Base-by-base conservation (phyloP, 37 sponge, comb jelly and placozoan species). In the Tethya wilhelma region DNA sequence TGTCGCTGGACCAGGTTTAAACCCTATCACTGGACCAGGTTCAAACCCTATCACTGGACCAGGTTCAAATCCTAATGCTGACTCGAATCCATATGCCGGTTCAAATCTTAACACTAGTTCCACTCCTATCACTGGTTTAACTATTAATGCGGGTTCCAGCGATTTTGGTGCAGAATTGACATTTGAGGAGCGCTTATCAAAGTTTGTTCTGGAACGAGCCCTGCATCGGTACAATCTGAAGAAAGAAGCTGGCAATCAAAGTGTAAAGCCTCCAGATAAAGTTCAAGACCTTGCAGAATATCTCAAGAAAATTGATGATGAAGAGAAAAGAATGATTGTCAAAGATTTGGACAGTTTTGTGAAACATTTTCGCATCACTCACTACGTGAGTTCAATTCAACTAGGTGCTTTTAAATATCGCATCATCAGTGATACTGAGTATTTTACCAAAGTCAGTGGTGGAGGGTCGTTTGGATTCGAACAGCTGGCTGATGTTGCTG, bases 341-440 rank as follows among this genome's bases (percentile, higher is more conserved):
- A 30, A 59, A 12, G 20, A 19, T 6, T 59, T 25, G 23, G 28
- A 38, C 12, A 33, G 58, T 19, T 85, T 85, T 69, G 73, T 85
- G 1, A 0, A 43, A 0, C 12, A 30, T 41, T 87, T 87, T 44
- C 67, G 73, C 37, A 46, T 87, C 44, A 87, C 87, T 1, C 87
- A 87, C 64, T 87, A 74, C 56, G 87, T 87, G 28, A 79, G 67
- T 39, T 40, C 80, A 9, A 68, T 87, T 34, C 56, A 74, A 11
- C 59, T 87, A 26, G 87, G 87, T 12, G 87, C 87, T 31, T 40
- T 64, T 17, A 76, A 87, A 43, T 80, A 75, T 44, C 22, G 38
- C 20, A 81, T 87, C 4, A 65, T 87, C 14, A 70, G 69, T 44
- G 75, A 87, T 38, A n/a, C n/a, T n/a, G n/a, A n/a, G n/a, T n/a